Conservation (phyloP, 2,797 vertebrate species). For the Carapus acus region DNA sequence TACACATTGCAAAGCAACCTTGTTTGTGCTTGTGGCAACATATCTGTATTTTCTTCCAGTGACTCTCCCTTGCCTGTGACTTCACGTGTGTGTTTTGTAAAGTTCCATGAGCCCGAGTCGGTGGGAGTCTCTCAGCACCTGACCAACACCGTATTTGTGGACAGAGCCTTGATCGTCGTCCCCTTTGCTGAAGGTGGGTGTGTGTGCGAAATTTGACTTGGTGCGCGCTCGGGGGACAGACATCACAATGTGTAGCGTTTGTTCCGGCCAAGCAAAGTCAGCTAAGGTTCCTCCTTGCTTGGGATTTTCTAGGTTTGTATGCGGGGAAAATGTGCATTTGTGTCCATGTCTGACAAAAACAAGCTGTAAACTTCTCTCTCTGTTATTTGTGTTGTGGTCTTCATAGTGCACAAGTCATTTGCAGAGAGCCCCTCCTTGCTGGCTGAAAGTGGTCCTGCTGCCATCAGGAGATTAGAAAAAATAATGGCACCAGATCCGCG, state of each 20-base stretch:
- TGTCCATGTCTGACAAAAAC: constrained; percentile 67
- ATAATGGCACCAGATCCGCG: constrained; percentile 91
- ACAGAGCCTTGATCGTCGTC: constrained; percentile 98
- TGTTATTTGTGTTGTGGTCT: constrained; percentile 99
- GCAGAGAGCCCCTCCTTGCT: constrained; percentile 97
- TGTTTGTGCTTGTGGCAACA: constrained; percentile 77
- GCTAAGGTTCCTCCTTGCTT: constrained; percentile 52
- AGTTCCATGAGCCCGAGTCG: constrained; percentile 97
- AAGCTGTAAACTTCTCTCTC: constrained; percentile 94
- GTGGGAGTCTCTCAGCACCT: constrained; percentile 98
- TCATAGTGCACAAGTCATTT: constrained; percentile 99
- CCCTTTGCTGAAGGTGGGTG: constrained; percentile 99
- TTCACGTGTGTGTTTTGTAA: constrained; percentile 99
- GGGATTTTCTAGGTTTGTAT: constrained; percentile 51
- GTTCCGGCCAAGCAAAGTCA: constrained; percentile 37
- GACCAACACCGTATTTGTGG: constrained; percentile 99
- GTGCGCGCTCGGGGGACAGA: constrained; percentile 10
- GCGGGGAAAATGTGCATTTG: constrained; percentile 64
- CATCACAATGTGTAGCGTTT: constrained; percentile 42
- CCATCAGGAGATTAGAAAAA: constrained; percentile 97
- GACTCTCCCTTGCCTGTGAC: constrained; percentile 99
- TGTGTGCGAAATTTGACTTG: constrained; percentile 16
- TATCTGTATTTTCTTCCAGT: constrained; percentile 85
- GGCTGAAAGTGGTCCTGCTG: constrained; percentile 96
- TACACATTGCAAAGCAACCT: constrained; percentile 48